These are phyloP conservation scores for Okamejei kenojei DNA, from an alignment of 2,797 vertebrate species.

Conservation along the genomic window DNA sequence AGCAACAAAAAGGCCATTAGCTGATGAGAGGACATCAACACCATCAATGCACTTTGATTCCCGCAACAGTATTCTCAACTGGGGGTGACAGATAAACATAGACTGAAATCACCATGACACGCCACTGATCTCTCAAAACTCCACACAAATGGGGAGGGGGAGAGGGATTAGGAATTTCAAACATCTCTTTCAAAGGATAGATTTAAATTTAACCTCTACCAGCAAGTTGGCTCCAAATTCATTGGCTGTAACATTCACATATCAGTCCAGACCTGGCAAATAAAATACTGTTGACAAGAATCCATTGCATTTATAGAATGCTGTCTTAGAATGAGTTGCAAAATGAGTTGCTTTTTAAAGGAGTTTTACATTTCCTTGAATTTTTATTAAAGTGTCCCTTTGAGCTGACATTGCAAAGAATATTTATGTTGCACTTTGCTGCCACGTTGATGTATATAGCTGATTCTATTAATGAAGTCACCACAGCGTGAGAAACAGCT, in stretches of 20 bases:
- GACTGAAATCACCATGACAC: not conserved
- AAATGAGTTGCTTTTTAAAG: not conserved
- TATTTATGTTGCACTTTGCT: not conserved
- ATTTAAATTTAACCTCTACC: not conserved
- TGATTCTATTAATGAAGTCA: not conserved
- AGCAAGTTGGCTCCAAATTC: not conserved
- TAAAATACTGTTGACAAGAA: not conserved
- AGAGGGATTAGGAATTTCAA: not conserved
- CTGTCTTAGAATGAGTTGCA: not conserved
- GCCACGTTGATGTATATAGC: not conserved
- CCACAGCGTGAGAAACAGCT: not conserved
- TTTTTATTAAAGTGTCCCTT: not conserved
- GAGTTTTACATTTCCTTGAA: not conserved
- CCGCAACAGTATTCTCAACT: no score
- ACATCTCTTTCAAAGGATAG: not conserved
- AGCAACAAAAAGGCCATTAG: not conserved
- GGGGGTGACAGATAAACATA: no score
- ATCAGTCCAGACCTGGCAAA: not conserved
- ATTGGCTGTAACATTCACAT: not conserved
- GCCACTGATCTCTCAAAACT: not conserved
- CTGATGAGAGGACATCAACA: not conserved
- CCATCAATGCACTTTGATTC: not conserved
- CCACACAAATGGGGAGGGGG: not conserved
- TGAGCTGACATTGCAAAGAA: not conserved
- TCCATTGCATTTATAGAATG: not conserved